These are phyloP conservation scores for Cantharis lateralis DNA, from an alignment of 2,888 invertebrate genomes.

Conservation along the genomic window DNA sequence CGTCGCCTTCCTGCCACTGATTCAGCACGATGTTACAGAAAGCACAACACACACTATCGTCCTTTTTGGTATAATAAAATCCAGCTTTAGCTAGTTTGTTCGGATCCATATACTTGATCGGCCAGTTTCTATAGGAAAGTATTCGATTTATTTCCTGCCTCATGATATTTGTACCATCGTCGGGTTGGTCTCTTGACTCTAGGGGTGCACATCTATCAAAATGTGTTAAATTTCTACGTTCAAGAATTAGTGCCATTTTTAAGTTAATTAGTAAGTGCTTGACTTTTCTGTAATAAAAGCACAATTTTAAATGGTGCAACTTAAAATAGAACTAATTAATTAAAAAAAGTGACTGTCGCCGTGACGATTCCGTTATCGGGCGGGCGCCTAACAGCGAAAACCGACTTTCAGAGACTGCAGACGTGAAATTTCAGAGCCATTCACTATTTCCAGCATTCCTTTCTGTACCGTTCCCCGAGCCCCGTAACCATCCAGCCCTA, in stretches of 20 bases:
- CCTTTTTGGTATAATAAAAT: constrained; percentile 77
- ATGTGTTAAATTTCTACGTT: neutral
- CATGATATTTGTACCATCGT: constrained; percentile 50
- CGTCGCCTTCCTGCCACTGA: constrained; percentile 80
- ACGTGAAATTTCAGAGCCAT: constrained; percentile 46
- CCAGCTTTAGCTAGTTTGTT: constrained; percentile 76
- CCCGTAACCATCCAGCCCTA: constrained; percentile 49
- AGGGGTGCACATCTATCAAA: neutral
- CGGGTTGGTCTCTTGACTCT: constrained; percentile 34
- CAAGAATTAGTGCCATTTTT: constrained; percentile 16
- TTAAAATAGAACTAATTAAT: too few relatives aligned
- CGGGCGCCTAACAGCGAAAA: neutral
- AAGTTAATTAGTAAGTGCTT: neutral
- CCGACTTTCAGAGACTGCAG: constrained; percentile 27
- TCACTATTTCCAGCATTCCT: constrained; percentile 57
- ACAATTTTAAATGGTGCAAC: too few relatives aligned
- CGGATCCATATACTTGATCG: constrained; percentile 62
- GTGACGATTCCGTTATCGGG: neutral
- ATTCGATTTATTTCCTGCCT: constrained; percentile 67
- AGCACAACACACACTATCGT: constrained; percentile 80
- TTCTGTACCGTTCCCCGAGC: constrained; percentile 42
- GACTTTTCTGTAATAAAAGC: neutral
- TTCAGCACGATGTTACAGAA: constrained; percentile 81
- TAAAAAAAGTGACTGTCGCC: neutral
- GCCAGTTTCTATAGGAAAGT: constrained; percentile 72